A percentile compares a stretch with the other conserved stretches of the same genome.
Conservation (phyloP, 1,140 invertebrate species). For the Lysiphlebus fabarum region DNA sequence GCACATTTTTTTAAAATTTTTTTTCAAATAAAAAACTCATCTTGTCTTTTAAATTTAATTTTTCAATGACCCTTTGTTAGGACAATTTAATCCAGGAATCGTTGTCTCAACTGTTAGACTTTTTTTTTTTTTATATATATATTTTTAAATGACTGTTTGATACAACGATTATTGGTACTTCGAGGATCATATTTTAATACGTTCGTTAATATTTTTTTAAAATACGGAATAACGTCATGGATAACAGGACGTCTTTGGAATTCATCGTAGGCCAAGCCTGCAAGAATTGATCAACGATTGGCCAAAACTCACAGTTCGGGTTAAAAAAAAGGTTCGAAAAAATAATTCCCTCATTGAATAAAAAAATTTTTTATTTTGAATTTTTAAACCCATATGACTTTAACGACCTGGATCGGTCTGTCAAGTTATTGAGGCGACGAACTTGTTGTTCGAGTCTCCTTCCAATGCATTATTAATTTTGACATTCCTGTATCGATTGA, state of each 20-base stretch:
- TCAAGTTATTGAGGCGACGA: constrained; percentile 5
- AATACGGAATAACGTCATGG: constrained; percentile 5
- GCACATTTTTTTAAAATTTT: not conserved
- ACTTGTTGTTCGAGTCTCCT: constrained; percentile 11
- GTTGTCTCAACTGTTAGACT: not conserved
- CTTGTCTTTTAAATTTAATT: too few species aligned
- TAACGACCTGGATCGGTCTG: constrained; percentile 5
- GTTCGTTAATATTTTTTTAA: not conserved
- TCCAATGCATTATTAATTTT: constrained; percentile 8
- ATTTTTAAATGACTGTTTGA: not conserved
- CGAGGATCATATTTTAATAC: constrained; percentile 23
- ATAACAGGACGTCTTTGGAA: constrained; percentile 62
- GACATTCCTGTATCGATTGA: constrained; percentile 6
- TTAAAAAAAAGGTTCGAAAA: constrained; percentile 63
- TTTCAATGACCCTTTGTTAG: too few species aligned
- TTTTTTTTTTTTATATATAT: not conserved
- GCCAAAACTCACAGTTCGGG: constrained; percentile 60
- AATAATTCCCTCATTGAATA: constrained; percentile 6
- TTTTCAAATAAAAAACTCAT: too few species aligned
- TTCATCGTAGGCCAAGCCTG: constrained; percentile 62
- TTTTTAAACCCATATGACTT: constrained; percentile 11
- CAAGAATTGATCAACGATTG: constrained; percentile 64
- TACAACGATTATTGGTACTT: constrained; percentile 17
- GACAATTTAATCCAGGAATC: too few species aligned
- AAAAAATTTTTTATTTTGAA: constrained; percentile 6